Percentiles rank a stretch among this genome's conserved stretches.
phyloP scores from a whole-genome alignment of 2,113 vertebrate genomes.

The Atherinomorus stipes region DNA sequence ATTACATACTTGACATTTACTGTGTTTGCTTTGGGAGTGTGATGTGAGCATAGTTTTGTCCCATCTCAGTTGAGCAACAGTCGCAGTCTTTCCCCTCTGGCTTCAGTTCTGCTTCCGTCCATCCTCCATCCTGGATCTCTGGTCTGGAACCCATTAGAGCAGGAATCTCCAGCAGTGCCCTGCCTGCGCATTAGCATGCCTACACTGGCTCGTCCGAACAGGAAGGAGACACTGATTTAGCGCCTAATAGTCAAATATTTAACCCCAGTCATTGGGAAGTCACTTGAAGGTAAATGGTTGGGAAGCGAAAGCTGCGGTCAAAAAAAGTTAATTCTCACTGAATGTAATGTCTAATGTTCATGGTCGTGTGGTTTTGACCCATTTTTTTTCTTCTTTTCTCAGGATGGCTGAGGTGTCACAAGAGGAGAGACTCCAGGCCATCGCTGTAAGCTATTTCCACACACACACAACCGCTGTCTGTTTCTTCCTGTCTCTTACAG shows the following conservation, averaged over 20 bases:
- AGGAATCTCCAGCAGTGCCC: conserved; percentile 77
- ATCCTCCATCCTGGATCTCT: conserved; percentile 62
- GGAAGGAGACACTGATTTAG: conserved; percentile 56
- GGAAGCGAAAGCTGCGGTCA: neutral
- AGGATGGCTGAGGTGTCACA: conserved; percentile 86
- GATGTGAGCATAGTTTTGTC: neutral
- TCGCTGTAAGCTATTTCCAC: conserved; percentile 76
- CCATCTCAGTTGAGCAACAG: conserved; percentile 10
- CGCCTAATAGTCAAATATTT: conserved; percentile 51
- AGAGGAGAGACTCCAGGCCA: conserved; percentile 84
- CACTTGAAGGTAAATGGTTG: conserved; percentile 36
- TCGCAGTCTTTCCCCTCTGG: conserved; percentile 25
- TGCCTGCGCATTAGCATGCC: conserved; percentile 64
- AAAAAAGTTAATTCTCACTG: conserved; percentile 25
- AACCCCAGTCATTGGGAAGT: conserved; percentile 48
- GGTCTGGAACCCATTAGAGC: conserved; percentile 82
- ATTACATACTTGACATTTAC: neutral
- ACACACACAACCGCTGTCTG: conserved; percentile 3
- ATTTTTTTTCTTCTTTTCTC: conserved; percentile 17
- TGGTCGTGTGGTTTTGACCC: conserved; percentile 15
- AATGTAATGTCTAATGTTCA: conserved; percentile 5
- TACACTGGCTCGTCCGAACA: conserved; percentile 47
- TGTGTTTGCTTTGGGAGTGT: neutral
- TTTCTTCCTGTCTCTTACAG: neutral
- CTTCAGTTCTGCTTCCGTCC: conserved; percentile 53